Conservation (phyloP, 2,113 vertebrate genomes). For the Anoura caudifer region DNA sequence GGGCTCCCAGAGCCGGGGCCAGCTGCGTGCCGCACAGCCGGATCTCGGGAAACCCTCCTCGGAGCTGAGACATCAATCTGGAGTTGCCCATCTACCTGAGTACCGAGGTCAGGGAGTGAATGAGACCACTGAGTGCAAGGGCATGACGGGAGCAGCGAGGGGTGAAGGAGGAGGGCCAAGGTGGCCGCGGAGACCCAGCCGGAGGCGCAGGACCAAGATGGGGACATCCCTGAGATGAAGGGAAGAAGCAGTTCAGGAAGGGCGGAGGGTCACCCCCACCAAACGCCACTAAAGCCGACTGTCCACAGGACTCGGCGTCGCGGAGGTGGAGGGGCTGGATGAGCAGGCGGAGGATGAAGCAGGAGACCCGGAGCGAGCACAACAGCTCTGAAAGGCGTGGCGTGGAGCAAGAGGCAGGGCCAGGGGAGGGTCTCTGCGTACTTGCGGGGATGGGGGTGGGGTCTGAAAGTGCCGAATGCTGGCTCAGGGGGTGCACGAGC, state of each 20-base stretch:
- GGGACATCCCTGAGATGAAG: neutral
- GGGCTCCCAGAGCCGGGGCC: neutral
- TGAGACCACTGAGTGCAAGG: neutral
- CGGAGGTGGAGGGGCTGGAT: neutral
- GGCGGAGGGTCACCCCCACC: neutral
- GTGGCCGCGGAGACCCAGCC: too few relatives aligned
- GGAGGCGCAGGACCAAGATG: neutral
- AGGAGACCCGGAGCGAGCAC: too few relatives aligned
- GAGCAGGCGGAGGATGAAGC: neutral
- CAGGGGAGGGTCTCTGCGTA: neutral
- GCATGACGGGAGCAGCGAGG: neutral
- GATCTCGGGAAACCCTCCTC: neutral
- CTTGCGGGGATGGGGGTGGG: neutral
- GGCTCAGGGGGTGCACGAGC: neutral
- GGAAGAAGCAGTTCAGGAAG: neutral
- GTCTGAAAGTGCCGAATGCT: accelerated
- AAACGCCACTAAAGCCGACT: neutral
- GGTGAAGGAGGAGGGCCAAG: neutral
- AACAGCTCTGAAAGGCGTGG: neutral
- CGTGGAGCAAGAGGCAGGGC: too few relatives aligned
- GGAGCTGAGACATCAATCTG: neutral
- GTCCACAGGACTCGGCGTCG: accelerated
- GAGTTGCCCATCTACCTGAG: neutral
- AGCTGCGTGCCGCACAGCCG: neutral
- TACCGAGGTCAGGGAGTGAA: neutral